These are phyloP conservation scores for Threskiornis aethiopicus DNA, from an alignment of 2,797 vertebrate species.

Conservation along the genomic window DNA sequence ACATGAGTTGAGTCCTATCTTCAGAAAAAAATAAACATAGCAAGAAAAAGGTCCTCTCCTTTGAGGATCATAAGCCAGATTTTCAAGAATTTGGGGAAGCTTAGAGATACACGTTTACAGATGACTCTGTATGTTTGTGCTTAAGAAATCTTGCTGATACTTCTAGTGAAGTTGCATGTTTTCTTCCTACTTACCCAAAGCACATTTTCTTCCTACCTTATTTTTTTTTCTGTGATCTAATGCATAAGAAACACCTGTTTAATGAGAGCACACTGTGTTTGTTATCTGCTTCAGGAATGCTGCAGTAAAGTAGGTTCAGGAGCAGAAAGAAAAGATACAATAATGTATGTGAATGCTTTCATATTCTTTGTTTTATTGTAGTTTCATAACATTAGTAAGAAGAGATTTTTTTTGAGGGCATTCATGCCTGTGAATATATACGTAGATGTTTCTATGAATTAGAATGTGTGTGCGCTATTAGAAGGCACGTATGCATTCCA, in stretches of 20 bases:
- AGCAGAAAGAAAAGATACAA: neutral
- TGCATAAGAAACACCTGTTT: neutral
- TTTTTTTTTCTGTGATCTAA: neutral
- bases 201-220: neutral
- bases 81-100: neutral
- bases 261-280: neutral
- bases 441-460: neutral
- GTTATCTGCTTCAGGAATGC: neutral
- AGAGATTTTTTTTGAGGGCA: rapidly evolving
- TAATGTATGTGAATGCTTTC: neutral
- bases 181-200: neutral
- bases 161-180: neutral
- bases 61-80: neutral
- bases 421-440: neutral
- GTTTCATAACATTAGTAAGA: neutral
- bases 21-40: neutral
- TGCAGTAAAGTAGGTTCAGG: neutral
- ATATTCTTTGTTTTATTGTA: neutral
- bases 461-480: neutral
- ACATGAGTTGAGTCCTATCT: neutral
- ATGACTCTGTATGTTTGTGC: neutral
- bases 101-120: neutral
- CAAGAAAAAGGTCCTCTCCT: neutral
- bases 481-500: neutral
- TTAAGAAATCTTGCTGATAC: neutral